phyloP scores from a whole-genome alignment of 2,888 invertebrate genomes.

The Crocallis elinguaria region DNA sequence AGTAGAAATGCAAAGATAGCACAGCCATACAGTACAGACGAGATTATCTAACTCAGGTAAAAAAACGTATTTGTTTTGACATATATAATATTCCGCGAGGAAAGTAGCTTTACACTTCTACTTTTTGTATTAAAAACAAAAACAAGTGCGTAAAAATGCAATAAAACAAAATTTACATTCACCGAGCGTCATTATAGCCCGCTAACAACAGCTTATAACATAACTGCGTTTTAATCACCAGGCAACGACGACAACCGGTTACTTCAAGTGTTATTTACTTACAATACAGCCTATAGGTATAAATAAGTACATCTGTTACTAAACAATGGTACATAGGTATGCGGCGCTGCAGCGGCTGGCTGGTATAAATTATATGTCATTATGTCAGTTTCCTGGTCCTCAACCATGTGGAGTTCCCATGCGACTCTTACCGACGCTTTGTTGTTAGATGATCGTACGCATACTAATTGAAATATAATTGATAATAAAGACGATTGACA shows the following conservation, averaged over 20 bases:
- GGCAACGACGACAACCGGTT: not conserved
- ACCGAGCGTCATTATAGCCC: not conserved
- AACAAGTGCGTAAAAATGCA: not conserved
- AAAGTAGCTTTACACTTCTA: too few relatives aligned
- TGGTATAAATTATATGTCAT: constrained; percentile 54
- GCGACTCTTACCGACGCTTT: constrained; percentile 29
- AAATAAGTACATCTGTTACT: constrained; percentile 8
- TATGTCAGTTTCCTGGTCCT: constrained; percentile 56
- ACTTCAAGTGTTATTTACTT: not conserved
- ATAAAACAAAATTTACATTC: not conserved
- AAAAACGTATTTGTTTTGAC: too few relatives aligned
- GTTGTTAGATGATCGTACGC: constrained; percentile 23
- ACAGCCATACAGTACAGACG: too few relatives aligned
- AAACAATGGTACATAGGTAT: constrained; percentile 30
- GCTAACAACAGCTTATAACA: not conserved
- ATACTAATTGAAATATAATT: constrained; percentile 32
- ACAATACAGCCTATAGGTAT: too few relatives aligned
- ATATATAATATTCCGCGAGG: too few relatives aligned
- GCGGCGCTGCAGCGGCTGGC: constrained; percentile 2
- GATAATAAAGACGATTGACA: constrained; percentile 21
- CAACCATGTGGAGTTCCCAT: constrained; percentile 34
- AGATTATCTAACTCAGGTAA: too few relatives aligned
- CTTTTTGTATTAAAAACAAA: too few relatives aligned
- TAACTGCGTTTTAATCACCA: constrained; percentile 28
- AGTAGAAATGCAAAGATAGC: too few relatives aligned